Base-by-base conservation (phyloP, 2,113 vertebrate genomes). In the Alethe diademata region DNA sequence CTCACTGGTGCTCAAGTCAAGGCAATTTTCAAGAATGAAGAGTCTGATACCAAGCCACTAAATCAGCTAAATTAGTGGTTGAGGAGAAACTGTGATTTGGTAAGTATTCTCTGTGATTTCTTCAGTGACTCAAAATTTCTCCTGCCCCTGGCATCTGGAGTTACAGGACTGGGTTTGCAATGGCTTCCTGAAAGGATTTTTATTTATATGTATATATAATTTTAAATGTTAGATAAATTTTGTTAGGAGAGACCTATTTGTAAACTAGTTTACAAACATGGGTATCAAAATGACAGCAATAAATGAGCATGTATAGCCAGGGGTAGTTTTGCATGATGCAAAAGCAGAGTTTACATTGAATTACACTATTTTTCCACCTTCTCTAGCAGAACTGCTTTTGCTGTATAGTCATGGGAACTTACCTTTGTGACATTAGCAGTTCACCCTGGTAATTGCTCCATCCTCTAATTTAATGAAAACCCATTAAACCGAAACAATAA, bases 401-500 rank as follows among this genome's bases (percentile, higher is more conserved):
- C 97, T 95, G 54, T 66, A 86, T 71, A 98, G 95, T 96, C 97
- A 95, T 20, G 65, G 97, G 95, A 98, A 93, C 96, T 98, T 98
- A 98, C 98, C 98, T 98, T 97, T 96, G 91, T 98, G 98, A 97
- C 97, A 97, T 97, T 97, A 98, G 97, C 95, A 95, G 82, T 96
- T 98, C 98, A 98, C 97, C 96, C 95, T 97, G 89, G 96, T 98
- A 98, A 98, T 98, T 98, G 97, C 97, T 96, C 97, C 85, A 94
- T 97, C 97, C 97, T 98, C 97, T 98, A 98, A 98, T 98, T 98
- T 98, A 98, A 98, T 98, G 98, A 98, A 98, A 98, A 98, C 95
- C 96, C 97, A 98, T 98, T 98, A 98, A 98, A 98, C 95, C 38
- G 95, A 98, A 98, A 98, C 97, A 98, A 98, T 98, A 98, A 98